Evolutionary conservation across 2,888 invertebrate species (phyloP).

Genomic region (Brenthis daphne): DNA sequence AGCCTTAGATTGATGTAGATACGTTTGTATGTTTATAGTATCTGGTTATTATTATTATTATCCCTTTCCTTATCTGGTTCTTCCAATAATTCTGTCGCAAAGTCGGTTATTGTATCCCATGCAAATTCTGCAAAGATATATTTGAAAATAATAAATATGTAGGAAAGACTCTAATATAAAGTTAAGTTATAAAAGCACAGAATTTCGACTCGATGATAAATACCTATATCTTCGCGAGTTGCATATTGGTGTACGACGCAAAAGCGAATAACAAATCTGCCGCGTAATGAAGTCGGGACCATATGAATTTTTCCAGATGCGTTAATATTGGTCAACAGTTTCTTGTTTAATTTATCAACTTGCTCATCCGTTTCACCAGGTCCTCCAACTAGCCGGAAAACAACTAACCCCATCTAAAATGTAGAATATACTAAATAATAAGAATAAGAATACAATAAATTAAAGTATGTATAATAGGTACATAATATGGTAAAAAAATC

Average conservation of each 20-base stretch:
- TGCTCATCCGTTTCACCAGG: too few relatives aligned
- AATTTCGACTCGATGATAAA: neutral
- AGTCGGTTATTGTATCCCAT: slow-evolving; percentile 92
- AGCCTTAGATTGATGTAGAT: neutral
- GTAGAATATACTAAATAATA: too few relatives aligned
- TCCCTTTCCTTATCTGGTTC: slow-evolving; percentile 83
- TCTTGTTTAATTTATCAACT: too few relatives aligned
- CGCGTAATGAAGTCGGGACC: slow-evolving; percentile 96
- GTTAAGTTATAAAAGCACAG: too few relatives aligned
- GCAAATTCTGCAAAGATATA: slow-evolving; percentile 84
- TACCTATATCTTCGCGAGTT: slow-evolving; percentile 90
- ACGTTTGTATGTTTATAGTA: slow-evolving; percentile 4
- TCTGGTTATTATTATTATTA: too few relatives aligned
- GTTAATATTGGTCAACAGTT: too few relatives aligned
- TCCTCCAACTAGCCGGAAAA: too few relatives aligned
- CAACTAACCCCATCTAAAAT: too few relatives aligned
- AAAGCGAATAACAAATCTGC: slow-evolving; percentile 95
- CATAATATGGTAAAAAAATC: too few relatives aligned
- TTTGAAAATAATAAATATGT: neutral
- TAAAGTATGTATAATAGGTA: too few relatives aligned
- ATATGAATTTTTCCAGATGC: slow-evolving; percentile 97
- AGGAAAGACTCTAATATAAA: too few relatives aligned
- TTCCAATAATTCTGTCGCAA: slow-evolving; percentile 90
- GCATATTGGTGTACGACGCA: slow-evolving; percentile 96
- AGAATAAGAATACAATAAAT: too few relatives aligned